phyloP scores from a whole-genome alignment of 2,113 vertebrate genomes.

The Pseudorectes ferrugineus region DNA sequence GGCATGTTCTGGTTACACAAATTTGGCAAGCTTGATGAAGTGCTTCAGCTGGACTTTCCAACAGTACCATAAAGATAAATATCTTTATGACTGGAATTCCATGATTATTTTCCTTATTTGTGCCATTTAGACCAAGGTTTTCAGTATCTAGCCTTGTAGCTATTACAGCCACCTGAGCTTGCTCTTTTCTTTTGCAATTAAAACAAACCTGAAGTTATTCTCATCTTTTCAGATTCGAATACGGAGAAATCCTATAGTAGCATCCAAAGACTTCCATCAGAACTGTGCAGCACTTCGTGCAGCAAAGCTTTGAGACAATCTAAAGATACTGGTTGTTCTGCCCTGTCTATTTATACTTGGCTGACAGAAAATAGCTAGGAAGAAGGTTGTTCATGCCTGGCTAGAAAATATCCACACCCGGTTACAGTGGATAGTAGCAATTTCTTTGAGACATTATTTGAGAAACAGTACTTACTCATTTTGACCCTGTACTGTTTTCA shows the following conservation, averaged over 20 bases:
- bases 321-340: background rate
- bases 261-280: background rate
- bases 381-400: constrained; percentile 31
- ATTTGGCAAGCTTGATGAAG: background rate
- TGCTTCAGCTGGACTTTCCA: background rate
- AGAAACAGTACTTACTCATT: constrained; percentile 62
- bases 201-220: background rate
- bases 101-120: background rate
- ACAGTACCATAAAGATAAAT: background rate
- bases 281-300: background rate
- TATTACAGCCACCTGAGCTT: background rate
- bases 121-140: background rate
- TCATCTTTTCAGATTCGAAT: background rate
- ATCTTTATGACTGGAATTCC: background rate
- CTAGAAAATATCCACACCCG: constrained; percentile 27
- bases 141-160: background rate
- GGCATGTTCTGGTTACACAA: background rate
- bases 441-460: constrained; percentile 50
- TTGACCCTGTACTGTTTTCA: constrained; percentile 56
- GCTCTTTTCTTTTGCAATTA: background rate
- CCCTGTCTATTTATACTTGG: background rate
- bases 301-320: background rate
- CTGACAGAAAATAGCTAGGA: constrained; percentile 15
- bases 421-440: constrained; percentile 8
- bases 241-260: background rate